phyloP scores from a whole-genome alignment of 35 echinoderm and acorn worm species.

The Amphiura filiformis region DNA sequence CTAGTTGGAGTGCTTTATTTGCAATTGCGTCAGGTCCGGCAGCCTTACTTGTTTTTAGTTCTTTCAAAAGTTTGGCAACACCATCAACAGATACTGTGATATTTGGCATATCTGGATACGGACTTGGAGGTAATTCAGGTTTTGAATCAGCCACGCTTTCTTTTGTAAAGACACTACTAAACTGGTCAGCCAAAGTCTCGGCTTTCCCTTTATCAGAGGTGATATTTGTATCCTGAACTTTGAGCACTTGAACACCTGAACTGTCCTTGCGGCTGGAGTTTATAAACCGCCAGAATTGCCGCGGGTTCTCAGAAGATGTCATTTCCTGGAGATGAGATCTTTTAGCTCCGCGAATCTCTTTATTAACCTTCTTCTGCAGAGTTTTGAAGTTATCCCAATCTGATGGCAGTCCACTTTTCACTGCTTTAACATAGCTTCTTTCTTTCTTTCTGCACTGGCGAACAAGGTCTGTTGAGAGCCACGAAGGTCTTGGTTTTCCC shows the following conservation, averaged over 20 bases:
- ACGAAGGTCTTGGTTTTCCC: neutral
- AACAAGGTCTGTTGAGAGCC: slow-evolving; percentile 27
- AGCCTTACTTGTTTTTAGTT: slow-evolving; percentile 29
- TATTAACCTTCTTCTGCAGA: neutral
- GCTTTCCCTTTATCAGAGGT: slow-evolving; percentile 22
- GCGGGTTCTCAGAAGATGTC: neutral
- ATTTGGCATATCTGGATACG: neutral
- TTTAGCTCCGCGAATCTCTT: neutral
- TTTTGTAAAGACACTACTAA: slow-evolving; percentile 10
- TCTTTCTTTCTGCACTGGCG: slow-evolving; percentile 33
- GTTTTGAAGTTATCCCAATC: slow-evolving; percentile 10
- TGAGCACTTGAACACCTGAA: slow-evolving; percentile 18
- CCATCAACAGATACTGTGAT: neutral
- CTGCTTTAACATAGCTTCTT: slow-evolving; percentile 28
- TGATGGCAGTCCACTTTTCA: neutral
- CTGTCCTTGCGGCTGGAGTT: slow-evolving; percentile 23
- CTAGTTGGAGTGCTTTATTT: slow-evolving; percentile 5
- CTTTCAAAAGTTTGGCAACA: neutral
- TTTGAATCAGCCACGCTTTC: neutral
- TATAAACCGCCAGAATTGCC: slow-evolving; percentile 26
- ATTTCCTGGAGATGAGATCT: neutral
- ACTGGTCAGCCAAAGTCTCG: slow-evolving; percentile 15
- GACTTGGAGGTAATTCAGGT: neutral
- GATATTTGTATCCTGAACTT: neutral
- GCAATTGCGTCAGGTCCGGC: slow-evolving; percentile 30